Evolutionary conservation across 1,140 invertebrate species (phyloP), one percentile per base, ranked within the genome.

Genomic region (Caenorhabditis tropicalis): DNA sequence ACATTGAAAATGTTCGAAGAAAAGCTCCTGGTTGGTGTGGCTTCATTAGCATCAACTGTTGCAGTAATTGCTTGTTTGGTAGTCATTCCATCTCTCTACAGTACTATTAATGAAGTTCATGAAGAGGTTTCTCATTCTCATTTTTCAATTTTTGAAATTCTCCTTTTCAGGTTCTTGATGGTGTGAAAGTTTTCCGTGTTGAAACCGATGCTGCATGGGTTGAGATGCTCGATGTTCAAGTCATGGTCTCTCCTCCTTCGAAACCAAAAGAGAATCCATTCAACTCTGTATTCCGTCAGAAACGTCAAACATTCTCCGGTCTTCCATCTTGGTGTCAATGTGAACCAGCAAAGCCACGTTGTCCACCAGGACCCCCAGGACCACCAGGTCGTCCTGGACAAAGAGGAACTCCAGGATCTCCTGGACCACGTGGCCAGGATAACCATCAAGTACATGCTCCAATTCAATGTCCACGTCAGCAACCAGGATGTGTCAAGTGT

Each of bases 301-400:
- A 86, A 56, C 65, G 86, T 36, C 86, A 86, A 65, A 56, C 51
- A 1, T 86, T 82, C 79, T 56, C 79, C 31, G 83, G 83, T 10
- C 83, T 86, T n/a, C 86, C 86, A 19, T 79, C 86, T 16, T 86
- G 86, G 82, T 87, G 86, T 79, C 86, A 86, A 58, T 86, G 86
- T 36, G 82, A 86, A 81, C 85, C 85, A 10, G 48, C 58, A 0
- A 74, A 82, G 43, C 70, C 87, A 43, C 87, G 85, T 48, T 82
- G 74, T 3, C 81, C 82, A 21, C 86, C 82, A 43, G 85, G 86
- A 21, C 70, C 83, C 19, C 87, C 87, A 36, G 56, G 58, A 49
- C 79, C 56, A 24, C 87, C 87, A 58, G 86, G 56, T 29, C 79
- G 46, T 27, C 85, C 85, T 10, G 87, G 51, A 43, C 79, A 81